These are phyloP conservation scores for Anguilla megastoma DNA, from an alignment of 2,797 vertebrate species.

Conservation along the genomic window DNA sequence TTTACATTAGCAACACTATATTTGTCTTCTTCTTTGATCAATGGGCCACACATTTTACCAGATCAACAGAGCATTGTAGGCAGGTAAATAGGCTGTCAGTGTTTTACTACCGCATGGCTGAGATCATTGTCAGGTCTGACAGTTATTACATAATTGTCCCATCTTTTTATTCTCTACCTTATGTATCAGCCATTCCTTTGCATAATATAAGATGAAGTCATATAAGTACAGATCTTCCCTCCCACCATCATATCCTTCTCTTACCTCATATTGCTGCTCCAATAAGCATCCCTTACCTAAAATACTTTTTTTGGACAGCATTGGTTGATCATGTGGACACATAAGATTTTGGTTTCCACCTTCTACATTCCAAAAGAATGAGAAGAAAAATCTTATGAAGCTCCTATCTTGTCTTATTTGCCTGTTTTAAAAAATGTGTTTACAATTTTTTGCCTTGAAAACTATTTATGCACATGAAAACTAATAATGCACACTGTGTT, in stretches of 20 bases:
- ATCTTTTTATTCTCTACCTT: neutral
- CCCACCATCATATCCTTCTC: neutral
- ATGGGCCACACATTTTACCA: neutral
- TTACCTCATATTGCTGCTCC: neutral
- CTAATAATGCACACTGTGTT: neutral
- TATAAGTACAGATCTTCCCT: neutral
- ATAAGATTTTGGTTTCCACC: slow-evolving; percentile 39
- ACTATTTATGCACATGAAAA: neutral
- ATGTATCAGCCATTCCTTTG: neutral
- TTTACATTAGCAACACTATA: neutral
- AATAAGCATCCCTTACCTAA: slow-evolving; percentile 22
- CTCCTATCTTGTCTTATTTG: neutral
- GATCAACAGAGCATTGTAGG: neutral
- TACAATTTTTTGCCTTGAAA: neutral
- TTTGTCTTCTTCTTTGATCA: neutral
- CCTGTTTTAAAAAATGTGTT: neutral
- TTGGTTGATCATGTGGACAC: neutral
- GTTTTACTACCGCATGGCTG: neutral
- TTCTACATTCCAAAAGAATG: slow-evolving; percentile 38
- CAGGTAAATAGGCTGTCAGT: neutral
- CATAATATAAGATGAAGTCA: neutral
- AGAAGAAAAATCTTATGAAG: slow-evolving; percentile 41
- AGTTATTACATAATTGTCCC: neutral
- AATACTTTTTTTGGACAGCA: neutral
- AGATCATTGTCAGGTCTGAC: neutral